Percentiles rank a stretch among this genome's conserved stretches.
Conservation (phyloP, 2,888 invertebrate genomes). For the Molanna angustata region DNA sequence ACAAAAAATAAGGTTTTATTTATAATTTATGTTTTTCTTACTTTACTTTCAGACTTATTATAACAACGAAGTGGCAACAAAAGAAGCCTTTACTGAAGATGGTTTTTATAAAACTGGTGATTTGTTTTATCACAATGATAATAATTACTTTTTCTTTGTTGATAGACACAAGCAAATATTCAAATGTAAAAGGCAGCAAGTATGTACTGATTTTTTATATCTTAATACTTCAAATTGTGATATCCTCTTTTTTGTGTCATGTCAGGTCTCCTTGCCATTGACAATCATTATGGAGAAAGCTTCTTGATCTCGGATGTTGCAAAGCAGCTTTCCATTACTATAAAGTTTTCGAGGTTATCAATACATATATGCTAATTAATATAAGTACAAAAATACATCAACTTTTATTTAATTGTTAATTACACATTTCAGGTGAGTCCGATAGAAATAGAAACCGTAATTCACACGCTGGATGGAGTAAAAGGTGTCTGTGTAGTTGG, state of each 20-base stretch:
- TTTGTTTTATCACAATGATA: slow-evolving; percentile 37
- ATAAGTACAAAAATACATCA: too few species aligned
- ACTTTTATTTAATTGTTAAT: too few species aligned
- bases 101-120: slow-evolving; percentile 42
- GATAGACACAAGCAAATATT: slow-evolving; percentile 40
- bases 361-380: too few species aligned
- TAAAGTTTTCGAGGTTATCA: too few species aligned
- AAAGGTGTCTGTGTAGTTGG: slow-evolving; percentile 19
- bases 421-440: slow-evolving; percentile 18
- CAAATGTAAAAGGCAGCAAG: slow-evolving; percentile 38
- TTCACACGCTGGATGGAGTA: slow-evolving; percentile 16
- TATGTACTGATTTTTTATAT: too few species aligned
- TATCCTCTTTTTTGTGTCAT: too few species aligned
- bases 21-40: slow-evolving; percentile 2
- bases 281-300: too few species aligned
- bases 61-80: slow-evolving; percentile 35
- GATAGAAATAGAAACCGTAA: slow-evolving; percentile 20
- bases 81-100: slow-evolving; percentile 28
- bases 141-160: slow-evolving; percentile 37
- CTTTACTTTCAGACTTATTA: slow-evolving; percentile 38
- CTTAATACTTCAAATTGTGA: too few species aligned
- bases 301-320: too few species aligned
- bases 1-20: background rate
- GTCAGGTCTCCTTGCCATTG: too few species aligned
- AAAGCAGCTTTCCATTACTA: too few species aligned